Percentiles rank a stretch among this genome's conserved stretches.
Conservation (phyloP, 2,113 vertebrate genomes). For the Bubo blakistoni region DNA sequence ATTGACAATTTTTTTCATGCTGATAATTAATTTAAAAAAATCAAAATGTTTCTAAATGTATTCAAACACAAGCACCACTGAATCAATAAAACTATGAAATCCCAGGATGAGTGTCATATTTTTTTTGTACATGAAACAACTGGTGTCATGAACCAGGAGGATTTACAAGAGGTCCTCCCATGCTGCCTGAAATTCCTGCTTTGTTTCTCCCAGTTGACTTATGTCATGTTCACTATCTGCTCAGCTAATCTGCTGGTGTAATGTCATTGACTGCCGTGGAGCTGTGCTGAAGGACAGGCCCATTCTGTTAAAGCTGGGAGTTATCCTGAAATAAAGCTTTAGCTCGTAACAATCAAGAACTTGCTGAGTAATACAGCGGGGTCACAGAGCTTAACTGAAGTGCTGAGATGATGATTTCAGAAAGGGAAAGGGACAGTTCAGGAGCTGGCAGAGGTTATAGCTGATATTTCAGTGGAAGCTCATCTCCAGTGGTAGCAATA, state of each 20-base stretch:
- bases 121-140: neutral
- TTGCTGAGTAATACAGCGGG: neutral
- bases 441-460: neutral
- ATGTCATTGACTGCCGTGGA: neutral
- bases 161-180: neutral
- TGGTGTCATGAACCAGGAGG: neutral
- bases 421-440: neutral
- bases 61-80: neutral
- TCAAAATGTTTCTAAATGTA: neutral
- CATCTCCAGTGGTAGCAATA: neutral
- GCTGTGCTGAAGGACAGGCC: neutral
- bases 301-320: neutral
- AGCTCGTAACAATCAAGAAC: neutral
- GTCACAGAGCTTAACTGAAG: neutral
- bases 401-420: neutral
- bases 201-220: neutral
- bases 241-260: neutral
- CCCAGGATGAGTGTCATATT: fast-evolving
- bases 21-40: neutral
- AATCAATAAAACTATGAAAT: neutral
- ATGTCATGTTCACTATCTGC: fast-evolving
- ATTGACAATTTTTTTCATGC: neutral
- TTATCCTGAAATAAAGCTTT: neutral
- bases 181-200: neutral
- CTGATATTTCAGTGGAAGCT: neutral